A percentile compares a stretch with the other conserved stretches of the same genome.
Evolutionary conservation across 2,113 vertebrate genomes (phyloP).

Genomic region (Danio rerio): DNA sequence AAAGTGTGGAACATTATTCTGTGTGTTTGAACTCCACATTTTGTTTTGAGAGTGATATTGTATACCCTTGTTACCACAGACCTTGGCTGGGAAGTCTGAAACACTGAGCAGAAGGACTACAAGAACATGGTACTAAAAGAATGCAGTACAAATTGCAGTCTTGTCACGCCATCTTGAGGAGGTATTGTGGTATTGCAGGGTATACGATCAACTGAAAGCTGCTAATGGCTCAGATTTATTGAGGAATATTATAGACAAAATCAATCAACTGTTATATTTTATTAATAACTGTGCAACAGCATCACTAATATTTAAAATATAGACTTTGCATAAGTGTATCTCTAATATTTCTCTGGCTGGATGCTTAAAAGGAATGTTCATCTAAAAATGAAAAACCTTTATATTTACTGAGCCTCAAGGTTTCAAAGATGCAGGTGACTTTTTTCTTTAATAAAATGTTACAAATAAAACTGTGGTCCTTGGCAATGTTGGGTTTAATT

Average conservation of each 20-base stretch:
- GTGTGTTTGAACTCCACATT: conserved; percentile 26
- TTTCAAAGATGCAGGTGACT: too few species aligned
- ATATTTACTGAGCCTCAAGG: too few species aligned
- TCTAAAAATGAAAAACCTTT: too few species aligned
- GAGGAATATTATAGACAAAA: conserved; percentile 13
- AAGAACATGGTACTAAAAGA: neutral
- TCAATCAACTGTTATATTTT: neutral
- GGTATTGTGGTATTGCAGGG: conserved; percentile 52
- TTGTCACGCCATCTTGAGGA: conserved; percentile 65
- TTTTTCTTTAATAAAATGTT: too few species aligned
- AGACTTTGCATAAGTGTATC: neutral
- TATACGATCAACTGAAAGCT: neutral
- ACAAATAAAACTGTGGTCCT: too few species aligned
- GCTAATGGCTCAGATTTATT: neutral
- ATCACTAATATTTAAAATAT: neutral
- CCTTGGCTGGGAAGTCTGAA: conserved; percentile 3
- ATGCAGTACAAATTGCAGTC: conserved; percentile 8
- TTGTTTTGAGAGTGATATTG: conserved; percentile 33
- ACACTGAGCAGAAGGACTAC: neutral
- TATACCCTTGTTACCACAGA: conserved; percentile 41
- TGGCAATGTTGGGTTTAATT: too few species aligned
- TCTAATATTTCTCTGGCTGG: neutral
- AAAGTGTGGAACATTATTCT: neutral
- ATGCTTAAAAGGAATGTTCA: neutral
- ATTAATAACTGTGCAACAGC: neutral